Conservation (phyloP, 2,888 invertebrate genomes). For the Xylota segnis region DNA sequence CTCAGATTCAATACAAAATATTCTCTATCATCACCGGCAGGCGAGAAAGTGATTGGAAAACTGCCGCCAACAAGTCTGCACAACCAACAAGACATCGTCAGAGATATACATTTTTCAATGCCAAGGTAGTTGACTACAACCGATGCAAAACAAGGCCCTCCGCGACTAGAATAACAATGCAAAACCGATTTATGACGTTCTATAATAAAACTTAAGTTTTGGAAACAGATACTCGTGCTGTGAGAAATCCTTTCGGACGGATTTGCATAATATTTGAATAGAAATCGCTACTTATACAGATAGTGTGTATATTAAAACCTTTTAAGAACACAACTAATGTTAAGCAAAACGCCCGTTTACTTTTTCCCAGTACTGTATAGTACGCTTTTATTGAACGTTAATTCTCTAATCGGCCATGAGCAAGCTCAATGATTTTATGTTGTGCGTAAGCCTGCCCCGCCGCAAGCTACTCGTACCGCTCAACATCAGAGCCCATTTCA, state of each 20-base stretch:
- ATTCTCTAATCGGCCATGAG: constrained; percentile 12
- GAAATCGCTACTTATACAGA: no score
- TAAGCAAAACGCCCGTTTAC: not conserved
- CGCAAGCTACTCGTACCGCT: constrained; percentile 5
- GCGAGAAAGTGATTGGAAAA: not conserved
- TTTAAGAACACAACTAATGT: no score
- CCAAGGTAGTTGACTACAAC: not conserved
- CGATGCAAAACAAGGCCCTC: not conserved
- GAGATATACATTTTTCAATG: not conserved
- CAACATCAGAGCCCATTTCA: constrained; percentile 1
- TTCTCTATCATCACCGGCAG: not conserved
- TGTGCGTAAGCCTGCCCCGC: constrained; percentile 23
- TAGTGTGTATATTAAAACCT: no score
- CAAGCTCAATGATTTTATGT: constrained; percentile 18
- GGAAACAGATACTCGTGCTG: no score
- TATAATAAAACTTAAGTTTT: no score
- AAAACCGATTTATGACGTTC: not conserved
- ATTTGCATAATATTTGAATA: no score
- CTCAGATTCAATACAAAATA: not conserved
- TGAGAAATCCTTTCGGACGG: no score
- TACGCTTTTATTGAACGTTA: not conserved
- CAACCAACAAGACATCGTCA: not conserved
- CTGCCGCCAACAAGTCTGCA: not conserved
- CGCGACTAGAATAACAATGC: constrained; percentile 1
- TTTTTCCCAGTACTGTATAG: not conserved